Evolutionary conservation across 2,113 vertebrate species (phyloP), one percentile per base, ranked within the genome.

Genomic region (Blennius ocellaris): DNA sequence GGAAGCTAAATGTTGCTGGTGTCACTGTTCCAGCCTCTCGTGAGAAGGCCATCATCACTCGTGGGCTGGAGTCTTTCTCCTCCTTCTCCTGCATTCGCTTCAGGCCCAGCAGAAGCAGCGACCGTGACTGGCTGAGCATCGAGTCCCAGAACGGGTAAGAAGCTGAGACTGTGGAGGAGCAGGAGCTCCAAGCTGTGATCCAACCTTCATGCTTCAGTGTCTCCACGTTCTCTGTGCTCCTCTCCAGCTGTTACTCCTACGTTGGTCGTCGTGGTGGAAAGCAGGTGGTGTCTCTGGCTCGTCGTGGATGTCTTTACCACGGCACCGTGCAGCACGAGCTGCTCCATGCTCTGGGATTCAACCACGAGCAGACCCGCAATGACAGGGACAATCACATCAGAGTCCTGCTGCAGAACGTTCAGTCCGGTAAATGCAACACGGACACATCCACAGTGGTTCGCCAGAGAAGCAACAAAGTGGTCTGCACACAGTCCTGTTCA

Each of bases 261-360:
- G 36, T 93, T 1, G 93, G 92, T 4, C 79, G 76, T 16, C 45
- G 30, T 3, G 87, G 87, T 3, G 75, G 86, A 0, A 55, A 60
- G 15, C 92, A 93, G 89, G 69, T 70, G 21, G 47, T 92, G 65
- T 93, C 93, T 55, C 81, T 93, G 82, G 41, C 60, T 17, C 67
- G 52, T 5, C 0, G 15, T 0, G 87, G 86, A 11, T 93, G 91
- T 14, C 50, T 92, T 8, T 81, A 76, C 67, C 78, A 79, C 3
- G 58, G 63, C 5, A 60, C 87, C 0, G 62, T 90, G 40, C 89
- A 90, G 43, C 93, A 92, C 3, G 93, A 93, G 69, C 64, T 92
- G 48, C 70, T 93, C 6, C 93, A 93, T 1, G 85, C 87, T n/a
- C 76, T 93, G 55, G 93, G 93, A 56, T 92, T 93, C 21, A 30